phyloP scores from a whole-genome alignment of 1,140 invertebrate genomes.

The Euwallacea fornicatus region DNA sequence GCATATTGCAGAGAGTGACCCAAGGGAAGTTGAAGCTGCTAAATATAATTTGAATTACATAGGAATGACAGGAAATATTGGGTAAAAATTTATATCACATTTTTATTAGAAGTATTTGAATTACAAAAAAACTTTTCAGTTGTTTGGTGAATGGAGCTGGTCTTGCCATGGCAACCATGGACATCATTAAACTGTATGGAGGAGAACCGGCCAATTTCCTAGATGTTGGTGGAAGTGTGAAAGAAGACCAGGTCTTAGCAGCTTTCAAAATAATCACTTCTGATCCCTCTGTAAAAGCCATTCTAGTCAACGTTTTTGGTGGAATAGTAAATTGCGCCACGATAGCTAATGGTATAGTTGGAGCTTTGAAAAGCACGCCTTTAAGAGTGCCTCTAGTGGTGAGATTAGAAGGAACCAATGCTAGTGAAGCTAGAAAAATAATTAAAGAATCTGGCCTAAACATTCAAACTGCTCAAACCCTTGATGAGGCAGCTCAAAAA shows the following conservation, averaged over 20 bases:
- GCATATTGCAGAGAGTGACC: constrained; percentile 80
- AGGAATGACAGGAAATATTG: constrained; percentile 97
- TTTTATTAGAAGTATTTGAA: constrained; percentile 8
- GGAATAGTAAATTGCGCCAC: constrained; percentile 99
- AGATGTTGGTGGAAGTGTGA: constrained; percentile 95
- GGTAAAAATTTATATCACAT: constrained; percentile 49
- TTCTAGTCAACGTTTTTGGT: constrained; percentile 98
- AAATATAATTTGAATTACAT: constrained; percentile 95
- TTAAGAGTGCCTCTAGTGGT: constrained; percentile 90
- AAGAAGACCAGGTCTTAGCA: constrained; percentile 87
- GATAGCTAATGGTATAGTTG: constrained; percentile 92
- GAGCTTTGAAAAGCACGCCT: constrained; percentile 74
- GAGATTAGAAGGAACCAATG: constrained; percentile 84
- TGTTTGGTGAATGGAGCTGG: constrained; percentile 95
- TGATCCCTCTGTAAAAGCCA: constrained; percentile 89
- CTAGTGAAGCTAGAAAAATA: constrained; percentile 66
- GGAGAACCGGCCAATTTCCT: constrained; percentile 95
- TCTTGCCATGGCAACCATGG: constrained; percentile 99
- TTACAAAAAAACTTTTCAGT: constrained; percentile 32
- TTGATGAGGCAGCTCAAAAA: constrained; percentile 91
- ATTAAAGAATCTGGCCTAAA: constrained; percentile 80
- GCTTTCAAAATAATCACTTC: constrained; percentile 93
- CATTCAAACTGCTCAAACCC: constrained; percentile 78
- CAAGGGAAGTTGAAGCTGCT: constrained; percentile 85
- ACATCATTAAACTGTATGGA: constrained; percentile 92